Conservation (phyloP, 2,113 vertebrate species). For the Callospermophilus lateralis region DNA sequence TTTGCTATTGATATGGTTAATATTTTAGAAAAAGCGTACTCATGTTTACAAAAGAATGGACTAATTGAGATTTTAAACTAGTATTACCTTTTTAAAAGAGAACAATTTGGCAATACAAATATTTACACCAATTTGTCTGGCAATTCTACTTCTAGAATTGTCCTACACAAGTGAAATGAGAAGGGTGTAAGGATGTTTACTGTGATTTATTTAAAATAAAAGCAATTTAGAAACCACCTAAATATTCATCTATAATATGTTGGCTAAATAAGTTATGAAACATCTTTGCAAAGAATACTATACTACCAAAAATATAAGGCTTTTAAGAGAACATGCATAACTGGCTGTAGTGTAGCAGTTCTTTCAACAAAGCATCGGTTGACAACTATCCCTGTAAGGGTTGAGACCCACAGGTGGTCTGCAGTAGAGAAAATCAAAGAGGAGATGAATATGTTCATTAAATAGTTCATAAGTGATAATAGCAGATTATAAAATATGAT, state of each 20-base stretch:
- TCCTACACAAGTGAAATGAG: neutral
- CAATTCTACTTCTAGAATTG: constrained; percentile 28
- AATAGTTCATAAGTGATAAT: constrained; percentile 7
- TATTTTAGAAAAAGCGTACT: neutral
- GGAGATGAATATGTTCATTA: neutral
- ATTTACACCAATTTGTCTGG: neutral
- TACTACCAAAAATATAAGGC: neutral
- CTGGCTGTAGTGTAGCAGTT: neutral
- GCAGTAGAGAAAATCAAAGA: neutral
- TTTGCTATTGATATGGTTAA: constrained; percentile 27
- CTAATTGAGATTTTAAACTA: neutral
- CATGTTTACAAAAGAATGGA: neutral
- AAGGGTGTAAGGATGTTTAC: neutral
- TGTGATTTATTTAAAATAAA: constrained; percentile 52
- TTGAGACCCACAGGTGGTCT: neutral
- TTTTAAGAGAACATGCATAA: neutral
- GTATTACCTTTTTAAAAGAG: neutral
- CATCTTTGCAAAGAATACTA: neutral
- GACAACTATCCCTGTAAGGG: neutral
- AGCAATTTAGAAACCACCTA: constrained; percentile 39
- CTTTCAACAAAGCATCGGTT: neutral
- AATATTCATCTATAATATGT: neutral
- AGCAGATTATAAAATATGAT: neutral
- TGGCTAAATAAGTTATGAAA: neutral
- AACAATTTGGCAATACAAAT: neutral